These are phyloP conservation scores for Chamaetylas fuelleborni DNA, from an alignment of 2,113 vertebrate species.

Conservation along the genomic window DNA sequence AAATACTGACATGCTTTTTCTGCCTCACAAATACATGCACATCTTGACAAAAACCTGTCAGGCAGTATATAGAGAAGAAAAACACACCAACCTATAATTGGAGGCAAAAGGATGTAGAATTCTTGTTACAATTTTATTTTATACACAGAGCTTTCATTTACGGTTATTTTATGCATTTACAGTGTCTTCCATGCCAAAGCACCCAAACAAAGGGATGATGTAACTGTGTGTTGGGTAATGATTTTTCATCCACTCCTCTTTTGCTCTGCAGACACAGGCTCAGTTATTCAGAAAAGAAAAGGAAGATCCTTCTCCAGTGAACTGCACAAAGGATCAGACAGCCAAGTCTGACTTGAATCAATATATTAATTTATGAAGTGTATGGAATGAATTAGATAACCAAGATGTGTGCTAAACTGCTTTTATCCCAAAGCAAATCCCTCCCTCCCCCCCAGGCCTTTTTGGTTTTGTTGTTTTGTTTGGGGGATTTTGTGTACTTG, in stretches of 20 bases:
- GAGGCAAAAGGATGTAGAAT: background rate
- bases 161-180: background rate
- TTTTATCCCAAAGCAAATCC: background rate
- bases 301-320: background rate
- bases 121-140: background rate
- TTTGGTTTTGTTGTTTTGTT: background rate
- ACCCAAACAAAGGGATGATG: conserved; percentile 37
- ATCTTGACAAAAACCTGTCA: background rate
- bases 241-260: conserved; percentile 17
- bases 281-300: conserved; percentile 4
- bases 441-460: too few species aligned
- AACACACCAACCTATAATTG: background rate
- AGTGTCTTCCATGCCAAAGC: conserved; percentile 19
- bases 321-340: background rate
- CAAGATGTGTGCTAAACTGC: background rate
- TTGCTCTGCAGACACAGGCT: background rate
- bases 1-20: background rate
- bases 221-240: background rate
- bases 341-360: background rate
- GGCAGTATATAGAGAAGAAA: background rate
- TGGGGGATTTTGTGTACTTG: background rate
- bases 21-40: background rate
- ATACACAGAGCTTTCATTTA: background rate
- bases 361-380: background rate
- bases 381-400: background rate